phyloP scores from a whole-genome alignment of 2,113 vertebrate genomes.

The Miniopterus natalensis region DNA sequence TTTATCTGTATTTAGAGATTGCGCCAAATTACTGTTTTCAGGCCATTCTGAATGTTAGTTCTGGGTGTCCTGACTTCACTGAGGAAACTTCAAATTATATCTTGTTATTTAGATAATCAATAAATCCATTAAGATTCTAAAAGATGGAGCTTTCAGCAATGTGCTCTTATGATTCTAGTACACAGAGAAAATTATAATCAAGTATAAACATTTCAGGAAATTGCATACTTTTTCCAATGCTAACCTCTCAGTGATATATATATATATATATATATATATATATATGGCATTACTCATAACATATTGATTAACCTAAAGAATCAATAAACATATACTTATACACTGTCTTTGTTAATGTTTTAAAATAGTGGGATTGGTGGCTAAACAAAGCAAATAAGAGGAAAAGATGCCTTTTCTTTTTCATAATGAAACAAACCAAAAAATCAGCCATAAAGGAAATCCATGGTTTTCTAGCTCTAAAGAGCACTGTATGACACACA shows the following conservation, averaged over 20 bases:
- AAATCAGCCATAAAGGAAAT: conserved; percentile 42
- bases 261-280: background rate
- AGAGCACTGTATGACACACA: conserved; percentile 14
- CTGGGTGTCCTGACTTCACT: background rate
- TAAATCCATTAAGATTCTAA: conserved; percentile 21
- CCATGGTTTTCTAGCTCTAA: conserved; percentile 25
- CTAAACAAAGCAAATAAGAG: conserved; percentile 61
- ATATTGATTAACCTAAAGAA: background rate
- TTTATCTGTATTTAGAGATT: background rate
- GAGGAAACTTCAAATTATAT: background rate
- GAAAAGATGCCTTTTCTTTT: conserved; percentile 58
- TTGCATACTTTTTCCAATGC: background rate
- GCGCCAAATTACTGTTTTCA: background rate
- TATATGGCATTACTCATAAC: conserved; percentile 1
- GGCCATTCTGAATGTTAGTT: background rate
- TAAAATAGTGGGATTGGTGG: conserved; percentile 33
- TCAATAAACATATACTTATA: background rate
- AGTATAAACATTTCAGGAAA: conserved; percentile 29
- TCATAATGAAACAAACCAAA: conserved; percentile 47
- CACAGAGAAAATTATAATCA: conserved; percentile 25
- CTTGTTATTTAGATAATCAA: background rate
- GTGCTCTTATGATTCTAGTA: background rate
- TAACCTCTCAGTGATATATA: background rate
- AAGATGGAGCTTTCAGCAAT: background rate
- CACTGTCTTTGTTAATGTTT: conserved; percentile 21